phyloP scores from a whole-genome alignment of 2,797 vertebrate species.

The Sebastes cheni region DNA sequence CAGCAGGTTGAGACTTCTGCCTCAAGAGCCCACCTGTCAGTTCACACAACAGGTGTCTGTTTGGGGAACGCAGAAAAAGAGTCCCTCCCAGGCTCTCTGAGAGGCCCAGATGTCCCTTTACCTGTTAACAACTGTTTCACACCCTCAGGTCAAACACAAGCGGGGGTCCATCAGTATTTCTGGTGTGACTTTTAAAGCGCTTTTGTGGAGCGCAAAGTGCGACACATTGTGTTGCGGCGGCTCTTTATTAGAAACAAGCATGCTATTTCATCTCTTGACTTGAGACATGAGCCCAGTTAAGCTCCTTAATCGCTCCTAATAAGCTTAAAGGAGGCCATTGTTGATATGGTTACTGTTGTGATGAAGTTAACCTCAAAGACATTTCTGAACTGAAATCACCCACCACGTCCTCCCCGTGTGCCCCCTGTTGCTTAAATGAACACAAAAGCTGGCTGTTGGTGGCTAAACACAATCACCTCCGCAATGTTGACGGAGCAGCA shows the following conservation, averaged over 20 bases:
- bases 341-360: constrained; percentile 68
- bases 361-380: constrained; percentile 56
- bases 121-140: background rate
- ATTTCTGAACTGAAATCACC: constrained; percentile 20
- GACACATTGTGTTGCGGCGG: background rate
- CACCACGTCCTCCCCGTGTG: background rate
- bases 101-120: constrained; percentile 15
- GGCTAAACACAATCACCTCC: constrained; percentile 65
- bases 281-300: constrained; percentile 57
- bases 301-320: constrained; percentile 73
- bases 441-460: constrained; percentile 65
- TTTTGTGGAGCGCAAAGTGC: background rate
- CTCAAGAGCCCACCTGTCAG: constrained; percentile 48
- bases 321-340: constrained; percentile 74
- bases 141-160: constrained; percentile 7
- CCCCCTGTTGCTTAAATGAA: constrained; percentile 20
- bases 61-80: constrained; percentile 2
- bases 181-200: background rate
- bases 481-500: constrained; percentile 68
- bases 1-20: constrained; percentile 32
- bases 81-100: constrained; percentile 5
- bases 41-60: constrained; percentile 51
- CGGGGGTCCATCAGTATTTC: background rate
- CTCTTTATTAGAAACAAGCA: constrained; percentile 29
- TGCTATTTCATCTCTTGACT: constrained; percentile 60